Base-by-base conservation (phyloP, 2,113 vertebrate genomes). In the Petroica traversi region DNA sequence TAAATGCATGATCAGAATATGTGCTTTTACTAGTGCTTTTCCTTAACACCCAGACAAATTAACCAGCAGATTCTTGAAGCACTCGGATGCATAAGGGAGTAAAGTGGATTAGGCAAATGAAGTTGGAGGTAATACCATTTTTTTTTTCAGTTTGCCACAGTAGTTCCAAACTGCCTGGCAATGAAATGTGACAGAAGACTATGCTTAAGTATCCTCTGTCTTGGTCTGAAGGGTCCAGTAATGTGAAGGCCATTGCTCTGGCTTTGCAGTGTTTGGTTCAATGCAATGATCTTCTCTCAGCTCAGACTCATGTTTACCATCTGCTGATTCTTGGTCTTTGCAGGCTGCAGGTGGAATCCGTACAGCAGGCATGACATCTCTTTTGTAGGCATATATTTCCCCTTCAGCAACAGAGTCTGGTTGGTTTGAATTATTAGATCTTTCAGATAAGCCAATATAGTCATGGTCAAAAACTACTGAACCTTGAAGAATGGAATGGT, bases 401-500 rank as follows among this genome's bases (percentile, higher is more conserved):
- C 22, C 93, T 95, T 92, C 91, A 36, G 72, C 67, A 64, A 89
- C 49, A 77, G 77, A 75, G 51, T 81, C 80, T 52, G 88, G 59
- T 43, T 95, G 97, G 51, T 84, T 95, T 41, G 94, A 46, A 84
- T 92, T 93, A 92, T 24, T 68, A n/a, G 80, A 68, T 86, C 85
- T 93, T 92, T 97, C 97, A 43, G 96, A 92, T 29, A 96, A 88
- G 36, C 97, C 95, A 83, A 85, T 63, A 59, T 98, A 98, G 81
- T 98, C 98, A 59, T 97, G 97, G 90, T 98, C 98, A 92, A 95
- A 85, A 75, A 97, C 90, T 59, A 96, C 55, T 16, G 97, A 82
- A 41, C 93, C 95, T 89, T 95, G 96, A 36, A 97, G 84, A 64
- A 97, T 64, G 82, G 80, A 97, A 74, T 71, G 92, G 46, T 83